Percentiles rank a stretch among this genome's conserved stretches.
phyloP scores from a whole-genome alignment of 2,797 vertebrate species.

The Premnoplex brunnescens region DNA sequence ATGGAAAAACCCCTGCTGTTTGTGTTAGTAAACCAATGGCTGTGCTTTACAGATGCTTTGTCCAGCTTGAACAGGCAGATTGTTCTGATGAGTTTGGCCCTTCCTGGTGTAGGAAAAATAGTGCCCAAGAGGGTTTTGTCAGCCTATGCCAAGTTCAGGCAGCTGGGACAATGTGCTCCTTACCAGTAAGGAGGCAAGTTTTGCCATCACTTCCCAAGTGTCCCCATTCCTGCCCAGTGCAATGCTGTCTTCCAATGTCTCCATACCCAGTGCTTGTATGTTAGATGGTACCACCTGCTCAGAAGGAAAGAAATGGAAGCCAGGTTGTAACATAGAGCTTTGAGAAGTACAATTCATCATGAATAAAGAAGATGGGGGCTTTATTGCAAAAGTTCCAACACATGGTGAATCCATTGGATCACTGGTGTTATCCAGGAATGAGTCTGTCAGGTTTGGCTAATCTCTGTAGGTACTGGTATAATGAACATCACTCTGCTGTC shows the following conservation, averaged over 20 bases:
- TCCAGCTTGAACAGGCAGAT: no score
- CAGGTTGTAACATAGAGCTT: background rate
- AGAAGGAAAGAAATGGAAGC: background rate
- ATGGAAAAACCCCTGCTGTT: no score
- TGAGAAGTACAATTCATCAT: background rate
- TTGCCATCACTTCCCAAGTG: background rate
- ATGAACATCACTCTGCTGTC: background rate
- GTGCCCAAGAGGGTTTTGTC: background rate
- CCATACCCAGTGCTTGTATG: background rate
- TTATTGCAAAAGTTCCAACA: background rate
- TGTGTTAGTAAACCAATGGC: no score
- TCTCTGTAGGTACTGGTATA: background rate
- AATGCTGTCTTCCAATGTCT: background rate
- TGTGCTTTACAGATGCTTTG: no score
- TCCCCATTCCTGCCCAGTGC: background rate
- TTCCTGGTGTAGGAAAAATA: background rate
- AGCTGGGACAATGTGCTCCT: background rate
- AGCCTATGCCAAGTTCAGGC: background rate
- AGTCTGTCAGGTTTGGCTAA: background rate
- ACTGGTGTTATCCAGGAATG: background rate
- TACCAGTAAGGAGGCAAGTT: background rate
- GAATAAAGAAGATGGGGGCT: background rate
- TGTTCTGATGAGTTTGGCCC: no score
- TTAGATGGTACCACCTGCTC: background rate
- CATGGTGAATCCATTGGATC: background rate